Base-by-base conservation (phyloP, 2,888 invertebrate species). In the Eubasilissa splendida region DNA sequence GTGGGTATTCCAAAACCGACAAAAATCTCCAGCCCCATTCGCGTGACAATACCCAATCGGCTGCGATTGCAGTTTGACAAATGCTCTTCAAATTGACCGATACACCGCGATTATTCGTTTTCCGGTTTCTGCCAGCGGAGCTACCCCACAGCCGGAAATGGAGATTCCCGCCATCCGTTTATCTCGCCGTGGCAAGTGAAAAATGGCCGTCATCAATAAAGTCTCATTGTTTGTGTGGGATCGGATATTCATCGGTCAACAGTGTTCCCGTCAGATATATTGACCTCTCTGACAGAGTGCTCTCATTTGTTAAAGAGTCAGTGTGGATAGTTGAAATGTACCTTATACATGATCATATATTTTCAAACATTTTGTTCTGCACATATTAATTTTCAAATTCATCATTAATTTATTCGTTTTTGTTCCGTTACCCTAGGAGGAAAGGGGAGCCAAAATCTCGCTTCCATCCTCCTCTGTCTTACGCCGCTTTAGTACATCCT, bases 131-230 rank as follows among this genome's bases (percentile, higher is more conserved):
- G 50, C 66, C 60, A 76, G 31, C 31, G 66, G 42, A 42, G 58
- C 22, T 65, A 33, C 66, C 54, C 70, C 54, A 14, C 77, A 50
- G 77, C 50, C 59, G 66, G 77, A 60, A 70, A 54, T 56, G 33
- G 77, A 14, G 58, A 58, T 54, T 71, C 73, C 68, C 58, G 78
- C 56, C 76, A 68, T 68, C 77, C 63, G 77, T 80, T 80, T 80
- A 80, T 80, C 80, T 80, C 77, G 56, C 54, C 74, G 31, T 58
- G 56, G 54, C 63, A 60, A 22, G 75, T 83, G 83, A 83, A 82
- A 83, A 83, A 83, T 80, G 73, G 54, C 75, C 50, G 75, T 78
- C 80, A 83, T 83, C 83, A 82, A 83, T 83, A 82, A 71, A 66
- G 63, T 50, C 58, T 42, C 70, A 74, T 60, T 79, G 74, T 73